Base-by-base conservation (phyloP, 2,888 invertebrate species). In the Stenichneumon culpator region DNA sequence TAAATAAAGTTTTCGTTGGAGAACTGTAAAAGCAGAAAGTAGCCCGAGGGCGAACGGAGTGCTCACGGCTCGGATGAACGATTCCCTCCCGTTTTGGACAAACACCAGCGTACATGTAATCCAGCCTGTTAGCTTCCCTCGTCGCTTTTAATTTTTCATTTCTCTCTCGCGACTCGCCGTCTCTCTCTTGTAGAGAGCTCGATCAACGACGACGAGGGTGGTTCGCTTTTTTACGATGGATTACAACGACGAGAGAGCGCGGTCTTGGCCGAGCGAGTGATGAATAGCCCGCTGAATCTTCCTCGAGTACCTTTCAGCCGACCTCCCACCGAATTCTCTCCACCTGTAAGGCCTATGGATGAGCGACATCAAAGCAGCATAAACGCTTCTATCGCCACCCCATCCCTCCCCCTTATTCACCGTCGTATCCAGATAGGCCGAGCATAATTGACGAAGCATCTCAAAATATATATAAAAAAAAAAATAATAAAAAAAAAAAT, bases 251-350 rank as follows among this genome's bases (percentile, higher is more conserved):
- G 69, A 52, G 73, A 78, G 16, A 3, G 72, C 72, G 70, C 79
- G 52, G 60, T 63, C 74, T 81, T 47, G 65, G 80, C 74, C 78
- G 44, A 50, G 22, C 68, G 85, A 85, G 82, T 85, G 82, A 85
- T 83, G 86, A 83, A 86, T 86, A 83, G 83, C 72, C 16, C 83
- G 83, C 78, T 81, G 83, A 83, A 83, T 83, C 67, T 81, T 86
- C 70, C 80, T 83, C 82, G 68, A 85, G 86, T 86, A 72, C 75
- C 85, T 83, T 82, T 83, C 84, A 84, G 63, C 78, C 63, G 52
- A 52, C 32, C 60, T 73, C 47, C 73, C 69, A 69, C 69, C 77
- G 47, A 84, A 82, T 82, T 70, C 78, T 79, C 16, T 78, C 52
- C 74, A 79, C 39, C 19, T 60, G 39, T 54, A 57, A 52, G 52